Base-by-base conservation (phyloP, 1,140 invertebrate species). In the Chymomyza costata region DNA sequence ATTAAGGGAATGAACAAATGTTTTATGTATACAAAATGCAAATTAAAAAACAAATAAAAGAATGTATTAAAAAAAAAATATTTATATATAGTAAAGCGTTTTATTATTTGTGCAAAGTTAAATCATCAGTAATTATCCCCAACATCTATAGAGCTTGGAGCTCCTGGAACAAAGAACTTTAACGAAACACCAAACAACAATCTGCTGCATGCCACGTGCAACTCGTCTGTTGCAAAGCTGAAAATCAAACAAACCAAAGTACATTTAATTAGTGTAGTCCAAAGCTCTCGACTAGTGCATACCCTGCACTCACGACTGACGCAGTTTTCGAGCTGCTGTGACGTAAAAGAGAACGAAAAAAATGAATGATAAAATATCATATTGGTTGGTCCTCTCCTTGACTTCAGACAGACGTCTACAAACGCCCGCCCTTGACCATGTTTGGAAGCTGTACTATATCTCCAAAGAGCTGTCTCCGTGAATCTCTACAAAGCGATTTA, bases 191-290 rank as follows among this genome's bases (percentile, higher is more conserved):
- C 48, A 16, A 28, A 44, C 41, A 21, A 15, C 13, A 44, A 44
- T 30, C 18, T 16, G 28, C 11, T 21, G 31, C 6, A 6, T 54
- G 35, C 15, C 50, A 25, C 56, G 43, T 54, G 49, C 19, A 47
- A 54, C 34, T 44, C 70, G 70, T 65, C 70, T 66, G 66, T 62
- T 71, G 66, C 54, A 53, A 76, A 76, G 71, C 71, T 76, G 59
- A 78, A 76, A 76, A 76, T 76, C 71, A 76, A 76, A 76, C 70
- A 76, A 76, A 78, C 66, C 66, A 49, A 45, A 51, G 56, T 51
- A 48, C 65, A 76, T 65, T 74, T 74, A 76, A 76, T 73, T 70
- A 68, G 58, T 44, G n/a, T n/a, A n/a, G n/a, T n/a, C n/a, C n/a
- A n/a, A n/a, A n/a, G n/a, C n/a, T n/a, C n/a, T n/a, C n/a, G n/a